phyloP scores from a whole-genome alignment of 2,113 vertebrate species.

The Rhynchopsitta pachyrhyncha region DNA sequence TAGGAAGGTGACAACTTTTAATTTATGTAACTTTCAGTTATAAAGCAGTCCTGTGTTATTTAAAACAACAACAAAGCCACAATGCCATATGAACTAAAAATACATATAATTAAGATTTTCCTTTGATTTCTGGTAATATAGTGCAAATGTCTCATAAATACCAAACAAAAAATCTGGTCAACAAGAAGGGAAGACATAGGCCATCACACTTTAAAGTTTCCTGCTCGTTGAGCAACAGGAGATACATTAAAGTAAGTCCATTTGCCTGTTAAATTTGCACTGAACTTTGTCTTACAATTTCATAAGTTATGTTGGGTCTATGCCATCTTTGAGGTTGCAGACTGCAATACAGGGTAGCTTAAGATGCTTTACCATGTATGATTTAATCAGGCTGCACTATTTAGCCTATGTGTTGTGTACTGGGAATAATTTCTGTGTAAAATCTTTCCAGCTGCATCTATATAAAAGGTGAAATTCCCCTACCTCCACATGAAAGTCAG shows the following conservation, averaged over 20 bases:
- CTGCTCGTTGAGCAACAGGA: neutral
- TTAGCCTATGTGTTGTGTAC: slow-evolving; percentile 43
- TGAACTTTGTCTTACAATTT: neutral
- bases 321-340: slow-evolving; percentile 16
- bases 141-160: neutral
- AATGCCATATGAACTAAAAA: neutral
- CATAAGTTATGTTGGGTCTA: neutral
- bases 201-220: neutral
- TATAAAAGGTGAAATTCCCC: slow-evolving; percentile 65
- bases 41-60: neutral
- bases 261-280: neutral
- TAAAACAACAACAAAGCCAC: neutral
- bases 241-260: neutral
- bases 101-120: neutral
- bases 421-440: slow-evolving; percentile 63
- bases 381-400: slow-evolving; percentile 49
- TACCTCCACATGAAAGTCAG: neutral
- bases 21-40: neutral
- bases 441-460: slow-evolving; percentile 51
- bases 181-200: neutral
- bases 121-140: neutral
- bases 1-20: neutral
- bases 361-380: slow-evolving; percentile 46
- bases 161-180: neutral
- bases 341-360: slow-evolving; percentile 9